phyloP scores from a whole-genome alignment of 2,797 vertebrate genomes.

The Pangasius larnaudii region DNA sequence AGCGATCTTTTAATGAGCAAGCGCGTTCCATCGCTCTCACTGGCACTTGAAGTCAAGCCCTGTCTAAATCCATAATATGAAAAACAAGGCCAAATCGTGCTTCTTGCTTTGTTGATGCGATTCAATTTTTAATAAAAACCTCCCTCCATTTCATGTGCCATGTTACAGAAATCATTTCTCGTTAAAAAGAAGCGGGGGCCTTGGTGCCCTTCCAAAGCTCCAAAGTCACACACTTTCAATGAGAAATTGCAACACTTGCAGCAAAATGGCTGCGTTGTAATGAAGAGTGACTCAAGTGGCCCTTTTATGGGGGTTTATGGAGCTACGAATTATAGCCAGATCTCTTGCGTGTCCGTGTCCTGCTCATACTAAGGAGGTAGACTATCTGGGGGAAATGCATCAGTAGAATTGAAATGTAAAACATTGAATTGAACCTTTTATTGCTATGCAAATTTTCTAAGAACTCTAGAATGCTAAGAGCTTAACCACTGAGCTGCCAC shows the following conservation, averaged over 20 bases:
- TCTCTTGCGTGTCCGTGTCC: slow-evolving; percentile 49
- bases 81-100: background rate
- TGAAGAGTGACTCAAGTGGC: slow-evolving; percentile 42
- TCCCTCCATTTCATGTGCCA: background rate
- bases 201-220: slow-evolving; percentile 22
- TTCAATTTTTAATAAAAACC: background rate
- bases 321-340: slow-evolving; percentile 48
- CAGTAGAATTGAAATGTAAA: background rate
- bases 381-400: slow-evolving; percentile 5
- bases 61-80: background rate
- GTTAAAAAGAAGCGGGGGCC: background rate
- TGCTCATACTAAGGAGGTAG: slow-evolving; percentile 37
- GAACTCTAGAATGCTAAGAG: background rate
- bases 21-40: background rate
- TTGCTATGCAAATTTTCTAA: background rate
- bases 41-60: background rate
- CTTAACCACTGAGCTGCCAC: background rate
- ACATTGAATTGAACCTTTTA: background rate
- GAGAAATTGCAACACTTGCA: slow-evolving; percentile 43
- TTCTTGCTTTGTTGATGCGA: background rate
- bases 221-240: slow-evolving; percentile 46
- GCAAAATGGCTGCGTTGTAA: slow-evolving; percentile 49
- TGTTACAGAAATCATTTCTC: background rate
- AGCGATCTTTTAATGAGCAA: background rate
- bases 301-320: background rate